A percentile compares a stretch with the other conserved stretches of the same genome.
Conservation (phyloP, 2,797 vertebrate species). For the Sebastes trivittatus region DNA sequence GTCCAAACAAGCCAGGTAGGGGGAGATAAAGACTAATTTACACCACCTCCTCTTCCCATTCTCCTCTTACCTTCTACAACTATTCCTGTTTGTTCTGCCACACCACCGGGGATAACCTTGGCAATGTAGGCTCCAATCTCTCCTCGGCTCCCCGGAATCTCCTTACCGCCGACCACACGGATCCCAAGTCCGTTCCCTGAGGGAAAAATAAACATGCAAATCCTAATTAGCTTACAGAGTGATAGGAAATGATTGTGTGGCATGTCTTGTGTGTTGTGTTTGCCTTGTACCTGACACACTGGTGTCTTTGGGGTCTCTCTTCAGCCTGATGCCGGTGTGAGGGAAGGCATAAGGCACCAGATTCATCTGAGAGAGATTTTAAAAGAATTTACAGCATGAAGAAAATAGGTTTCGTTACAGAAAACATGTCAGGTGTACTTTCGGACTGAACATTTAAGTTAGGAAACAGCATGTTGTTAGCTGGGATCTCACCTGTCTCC, state of each 20-base stretch:
- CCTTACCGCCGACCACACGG: conserved; percentile 95
- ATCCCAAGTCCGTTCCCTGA: conserved; percentile 90
- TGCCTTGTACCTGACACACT: conserved; percentile 93
- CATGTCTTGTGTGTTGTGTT: neutral
- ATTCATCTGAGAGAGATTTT: conserved; percentile 85
- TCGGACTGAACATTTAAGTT: neutral
- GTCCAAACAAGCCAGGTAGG: neutral
- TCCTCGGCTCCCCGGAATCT: conserved; percentile 91
- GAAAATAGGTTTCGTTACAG: neutral
- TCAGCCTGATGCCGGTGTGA: conserved; percentile 90
- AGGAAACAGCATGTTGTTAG: neutral
- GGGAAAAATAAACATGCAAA: conserved; percentile 23
- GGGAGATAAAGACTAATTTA: neutral
- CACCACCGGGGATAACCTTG: conserved; percentile 91
- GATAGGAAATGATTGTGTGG: neutral
- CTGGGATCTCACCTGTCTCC: conserved; percentile 87
- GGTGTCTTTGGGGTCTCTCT: conserved; percentile 92
- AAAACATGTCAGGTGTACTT: neutral
- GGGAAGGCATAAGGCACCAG: conserved; percentile 92
- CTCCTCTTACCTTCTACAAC: conserved; percentile 90
- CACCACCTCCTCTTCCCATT: neutral
- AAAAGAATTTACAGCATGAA: neutral
- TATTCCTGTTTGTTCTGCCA: conserved; percentile 92
- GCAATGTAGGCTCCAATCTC: conserved; percentile 97
- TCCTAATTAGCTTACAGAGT: conserved; percentile 5